Evolutionary conservation across 1,140 invertebrate species (phyloP).

Genomic region (Pseudomyrmex concolor): DNA sequence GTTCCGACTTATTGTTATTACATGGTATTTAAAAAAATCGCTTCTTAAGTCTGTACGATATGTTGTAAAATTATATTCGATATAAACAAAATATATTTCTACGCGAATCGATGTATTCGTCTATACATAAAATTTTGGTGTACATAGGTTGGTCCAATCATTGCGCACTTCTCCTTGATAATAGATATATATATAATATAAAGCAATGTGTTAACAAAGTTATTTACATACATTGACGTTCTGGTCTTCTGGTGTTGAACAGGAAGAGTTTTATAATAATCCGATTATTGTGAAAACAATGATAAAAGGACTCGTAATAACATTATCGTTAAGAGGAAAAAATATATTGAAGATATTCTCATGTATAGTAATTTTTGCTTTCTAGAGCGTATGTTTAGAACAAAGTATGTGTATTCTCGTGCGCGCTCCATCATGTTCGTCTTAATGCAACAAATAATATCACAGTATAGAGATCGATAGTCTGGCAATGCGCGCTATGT

Average conservation of each 20-base stretch:
- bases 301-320: too few relatives aligned
- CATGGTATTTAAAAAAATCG: slow-evolving; percentile 24
- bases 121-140: slow-evolving; percentile 13
- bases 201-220: too few relatives aligned
- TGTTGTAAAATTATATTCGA: slow-evolving; percentile 7
- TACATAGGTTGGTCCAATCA: slow-evolving; percentile 13
- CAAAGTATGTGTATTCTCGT: not conserved
- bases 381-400: slow-evolving; percentile 34
- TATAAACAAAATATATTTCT: slow-evolving; percentile 45
- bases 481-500: slow-evolving; percentile 78
- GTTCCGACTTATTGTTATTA: not conserved
- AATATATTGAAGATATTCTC: not conserved
- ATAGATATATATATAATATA: not conserved
- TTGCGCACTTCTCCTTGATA: slow-evolving; percentile 24
- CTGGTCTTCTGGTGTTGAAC: too few relatives aligned
- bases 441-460: slow-evolving; percentile 82
- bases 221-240: too few relatives aligned
- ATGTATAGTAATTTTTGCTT: not conserved
- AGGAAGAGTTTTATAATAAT: too few relatives aligned
- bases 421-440: not conserved
- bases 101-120: not conserved
- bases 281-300: too few relatives aligned
- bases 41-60: slow-evolving; percentile 45
- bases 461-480: slow-evolving; percentile 85
- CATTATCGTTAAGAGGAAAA: too few relatives aligned